phyloP scores from a whole-genome alignment of 2,797 vertebrate genomes.

The Peromyscus aztecus region DNA sequence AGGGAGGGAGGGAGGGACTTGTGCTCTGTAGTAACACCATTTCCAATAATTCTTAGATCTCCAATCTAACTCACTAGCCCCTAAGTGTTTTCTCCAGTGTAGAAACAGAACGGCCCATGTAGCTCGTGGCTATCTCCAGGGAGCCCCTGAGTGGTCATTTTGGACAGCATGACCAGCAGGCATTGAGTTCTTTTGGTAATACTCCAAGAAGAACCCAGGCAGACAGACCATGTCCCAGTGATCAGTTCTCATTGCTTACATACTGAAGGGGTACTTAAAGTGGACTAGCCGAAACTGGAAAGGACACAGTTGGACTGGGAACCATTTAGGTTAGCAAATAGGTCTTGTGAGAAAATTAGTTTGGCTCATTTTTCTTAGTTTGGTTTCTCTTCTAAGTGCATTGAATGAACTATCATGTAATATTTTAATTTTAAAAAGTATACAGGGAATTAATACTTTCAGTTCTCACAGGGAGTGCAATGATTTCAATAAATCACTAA shows the following conservation, averaged over 20 bases:
- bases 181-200: background rate
- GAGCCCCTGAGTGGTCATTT: background rate
- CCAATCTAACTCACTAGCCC: background rate
- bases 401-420: constrained; percentile 74
- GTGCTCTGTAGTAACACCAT: background rate
- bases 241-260: background rate
- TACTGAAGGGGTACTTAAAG: background rate
- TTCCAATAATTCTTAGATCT: background rate
- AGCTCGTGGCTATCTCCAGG: background rate
- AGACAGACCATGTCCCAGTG: no score
- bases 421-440: constrained; percentile 71
- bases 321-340: background rate
- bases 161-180: background rate
- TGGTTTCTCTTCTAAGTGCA: constrained; percentile 86
- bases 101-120: fast-evolving
- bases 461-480: background rate
- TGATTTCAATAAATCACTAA: constrained; percentile 86
- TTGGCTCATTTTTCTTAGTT: constrained; percentile 86
- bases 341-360: constrained; percentile 79
- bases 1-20: background rate
- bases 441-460: constrained; percentile 82
- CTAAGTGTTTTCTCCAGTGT: background rate
- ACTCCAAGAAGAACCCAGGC: background rate
- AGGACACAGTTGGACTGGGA: background rate
- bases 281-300: background rate